These are phyloP conservation scores for Drosophila atripex DNA, from an alignment of 2,888 invertebrate species.

Conservation along the genomic window DNA sequence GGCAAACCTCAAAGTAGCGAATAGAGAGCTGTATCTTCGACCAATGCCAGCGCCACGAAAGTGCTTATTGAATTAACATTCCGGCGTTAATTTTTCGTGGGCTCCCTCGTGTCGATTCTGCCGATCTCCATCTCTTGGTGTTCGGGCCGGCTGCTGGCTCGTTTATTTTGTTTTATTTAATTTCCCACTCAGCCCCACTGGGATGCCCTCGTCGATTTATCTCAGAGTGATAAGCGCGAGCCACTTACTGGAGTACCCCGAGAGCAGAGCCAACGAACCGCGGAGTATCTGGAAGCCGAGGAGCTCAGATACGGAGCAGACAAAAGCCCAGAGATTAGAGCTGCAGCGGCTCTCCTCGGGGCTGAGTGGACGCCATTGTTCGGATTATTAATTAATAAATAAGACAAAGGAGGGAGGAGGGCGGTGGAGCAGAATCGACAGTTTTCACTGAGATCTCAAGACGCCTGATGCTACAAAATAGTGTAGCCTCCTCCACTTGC, in stretches of 20 bases:
- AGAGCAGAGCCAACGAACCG: conserved; percentile 66
- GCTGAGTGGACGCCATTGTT: conserved; percentile 70
- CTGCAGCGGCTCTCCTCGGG: conserved; percentile 26
- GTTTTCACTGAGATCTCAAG: neutral
- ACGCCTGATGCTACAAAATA: too few relatives aligned
- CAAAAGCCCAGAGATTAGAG: conserved; percentile 57
- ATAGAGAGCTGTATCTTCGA: neutral
- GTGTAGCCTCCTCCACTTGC: too few relatives aligned
- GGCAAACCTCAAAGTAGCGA: conserved; percentile 12
- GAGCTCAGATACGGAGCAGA: conserved; percentile 23
- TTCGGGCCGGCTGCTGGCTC: conserved; percentile 34
- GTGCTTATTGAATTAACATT: conserved; percentile 67
- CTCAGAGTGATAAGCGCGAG: conserved; percentile 59
- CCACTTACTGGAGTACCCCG: conserved; percentile 47
- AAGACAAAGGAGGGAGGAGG: conserved; percentile 35
- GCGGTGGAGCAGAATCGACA: neutral
- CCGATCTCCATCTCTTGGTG: conserved; percentile 1
- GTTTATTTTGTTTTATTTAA: conserved; percentile 29
- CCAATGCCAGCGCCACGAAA: conserved; percentile 35
- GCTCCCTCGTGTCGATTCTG: conserved; percentile 10
- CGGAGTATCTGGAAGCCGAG: conserved; percentile 34
- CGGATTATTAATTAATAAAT: conserved; percentile 71
- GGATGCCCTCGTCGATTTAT: conserved; percentile 54
- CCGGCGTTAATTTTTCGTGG: conserved; percentile 47
- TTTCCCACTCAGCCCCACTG: conserved; percentile 4